A percentile compares a stretch with the other conserved stretches of the same genome.
These are phyloP conservation scores for Lasioglossum vierecki DNA, from an alignment of 2,888 invertebrate species.

Conservation along the genomic window DNA sequence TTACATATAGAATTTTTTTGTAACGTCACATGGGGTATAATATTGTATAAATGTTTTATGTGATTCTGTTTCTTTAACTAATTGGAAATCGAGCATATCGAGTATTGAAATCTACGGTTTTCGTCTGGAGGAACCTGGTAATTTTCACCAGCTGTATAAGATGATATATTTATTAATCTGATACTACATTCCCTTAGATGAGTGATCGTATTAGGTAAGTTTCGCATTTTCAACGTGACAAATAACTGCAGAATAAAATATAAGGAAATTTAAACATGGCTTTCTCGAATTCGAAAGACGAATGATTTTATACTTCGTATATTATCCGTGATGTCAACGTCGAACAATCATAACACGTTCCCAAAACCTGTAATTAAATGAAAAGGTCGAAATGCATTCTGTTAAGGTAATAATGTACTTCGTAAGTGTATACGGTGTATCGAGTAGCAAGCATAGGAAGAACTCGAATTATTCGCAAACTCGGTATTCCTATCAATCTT, in stretches of 20 bases:
- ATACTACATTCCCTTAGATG: slow-evolving; percentile 54
- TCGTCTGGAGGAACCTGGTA: slow-evolving; percentile 14
- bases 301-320: slow-evolving; percentile 21
- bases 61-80: slow-evolving; percentile 63
- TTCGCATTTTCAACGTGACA: slow-evolving; percentile 27
- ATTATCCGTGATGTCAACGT: slow-evolving; percentile 23
- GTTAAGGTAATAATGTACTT: slow-evolving; percentile 46
- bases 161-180: slow-evolving; percentile 35
- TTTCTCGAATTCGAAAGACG: slow-evolving; percentile 36
- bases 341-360: slow-evolving; percentile 33
- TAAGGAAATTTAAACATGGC: slow-evolving; percentile 22
- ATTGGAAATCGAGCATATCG: slow-evolving; percentile 45
- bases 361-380: slow-evolving; percentile 22
- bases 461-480: slow-evolving; percentile 48
- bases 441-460: slow-evolving; percentile 46
- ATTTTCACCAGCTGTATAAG: slow-evolving; percentile 19
- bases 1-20: slow-evolving; percentile 36
- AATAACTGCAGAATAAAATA: slow-evolving; percentile 28
- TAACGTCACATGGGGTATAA: slow-evolving; percentile 14
- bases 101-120: slow-evolving; percentile 28
- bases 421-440: slow-evolving; percentile 56
- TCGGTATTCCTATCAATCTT: slow-evolving; percentile 54
- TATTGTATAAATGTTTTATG: slow-evolving; percentile 51
- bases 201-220: slow-evolving; percentile 42
- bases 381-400: slow-evolving; percentile 18